A percentile compares a stretch with the other conserved stretches of the same genome.
Evolutionary conservation across 1,140 invertebrate genomes (phyloP).

Genomic region (Megalonaias nervosa): DNA sequence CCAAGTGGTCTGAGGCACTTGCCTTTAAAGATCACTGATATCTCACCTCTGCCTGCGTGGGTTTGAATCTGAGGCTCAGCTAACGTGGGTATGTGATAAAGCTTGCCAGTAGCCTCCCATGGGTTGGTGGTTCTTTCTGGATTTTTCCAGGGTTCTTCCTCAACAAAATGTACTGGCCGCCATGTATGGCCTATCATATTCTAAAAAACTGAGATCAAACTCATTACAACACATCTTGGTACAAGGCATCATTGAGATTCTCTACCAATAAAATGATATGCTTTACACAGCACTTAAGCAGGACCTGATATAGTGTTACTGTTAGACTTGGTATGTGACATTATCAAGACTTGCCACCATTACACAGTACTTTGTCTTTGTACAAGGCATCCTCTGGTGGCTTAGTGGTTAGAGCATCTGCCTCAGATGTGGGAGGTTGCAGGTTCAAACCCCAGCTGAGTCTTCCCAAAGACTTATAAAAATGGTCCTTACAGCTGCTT

Average conservation of each 20-base stretch:
- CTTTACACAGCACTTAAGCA: neutral
- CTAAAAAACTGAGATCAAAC: too few species aligned
- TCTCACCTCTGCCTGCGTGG: neutral
- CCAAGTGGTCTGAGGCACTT: too few species aligned
- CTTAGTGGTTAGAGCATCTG: conserved; percentile 35
- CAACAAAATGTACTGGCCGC: neutral
- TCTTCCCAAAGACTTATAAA: too few species aligned
- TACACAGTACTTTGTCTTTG: conserved; percentile 41
- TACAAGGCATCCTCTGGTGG: conserved; percentile 48
- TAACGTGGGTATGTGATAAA: too few species aligned
- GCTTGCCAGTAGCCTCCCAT: too few species aligned
- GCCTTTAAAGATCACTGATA: too few species aligned
- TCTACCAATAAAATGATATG: conserved; percentile 10
- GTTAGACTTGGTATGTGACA: neutral
- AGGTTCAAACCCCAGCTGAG: too few species aligned
- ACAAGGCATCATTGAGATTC: conserved; percentile 48
- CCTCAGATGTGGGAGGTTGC: too few species aligned
- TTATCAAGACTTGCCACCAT: neutral
- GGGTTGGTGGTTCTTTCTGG: too few species aligned
- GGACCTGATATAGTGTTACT: neutral
- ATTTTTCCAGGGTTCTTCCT: too few species aligned
- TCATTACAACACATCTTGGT: conserved; percentile 48
- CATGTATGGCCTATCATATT: neutral
- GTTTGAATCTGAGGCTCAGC: too few species aligned
- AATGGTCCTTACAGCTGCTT: conserved; percentile 54